phyloP scores from a whole-genome alignment of 2,888 invertebrate species.

The Dolichomitus sp. region DNA sequence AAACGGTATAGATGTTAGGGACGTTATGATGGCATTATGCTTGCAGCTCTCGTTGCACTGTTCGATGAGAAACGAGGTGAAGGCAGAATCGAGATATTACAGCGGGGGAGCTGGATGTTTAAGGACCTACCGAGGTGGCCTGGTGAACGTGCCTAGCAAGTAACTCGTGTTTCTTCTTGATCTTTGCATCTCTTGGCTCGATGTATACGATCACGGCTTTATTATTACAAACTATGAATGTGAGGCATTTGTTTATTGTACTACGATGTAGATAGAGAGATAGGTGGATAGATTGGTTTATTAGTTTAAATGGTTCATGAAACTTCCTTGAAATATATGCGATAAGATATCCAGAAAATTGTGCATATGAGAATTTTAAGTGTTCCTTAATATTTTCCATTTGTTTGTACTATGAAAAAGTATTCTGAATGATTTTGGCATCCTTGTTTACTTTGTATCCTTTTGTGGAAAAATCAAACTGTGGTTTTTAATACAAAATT shows the following conservation, averaged over 20 bases:
- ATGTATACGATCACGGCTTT: slow-evolving; percentile 38
- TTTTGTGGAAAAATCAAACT: too few relatives aligned
- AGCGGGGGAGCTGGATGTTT: not conserved
- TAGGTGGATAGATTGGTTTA: not conserved
- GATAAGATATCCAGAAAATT: too few relatives aligned
- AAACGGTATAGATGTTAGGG: slow-evolving; percentile 11
- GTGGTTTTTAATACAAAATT: too few relatives aligned
- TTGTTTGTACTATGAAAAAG: too few relatives aligned
- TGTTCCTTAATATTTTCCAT: too few relatives aligned
- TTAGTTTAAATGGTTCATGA: not conserved
- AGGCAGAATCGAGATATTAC: slow-evolving; percentile 45
- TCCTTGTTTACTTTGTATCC: too few relatives aligned
- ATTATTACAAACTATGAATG: slow-evolving; percentile 37
- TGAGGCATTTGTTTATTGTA: slow-evolving; percentile 23
- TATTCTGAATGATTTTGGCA: too few relatives aligned
- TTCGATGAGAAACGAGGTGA: slow-evolving; percentile 41
- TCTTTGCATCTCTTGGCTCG: slow-evolving; percentile 26
- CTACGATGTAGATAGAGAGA: not conserved
- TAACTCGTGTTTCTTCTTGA: slow-evolving; percentile 40
- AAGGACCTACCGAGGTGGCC: slow-evolving; percentile 36
- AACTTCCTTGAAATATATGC: not conserved
- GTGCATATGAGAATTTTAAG: too few relatives aligned
- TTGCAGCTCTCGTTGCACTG: slow-evolving; percentile 27
- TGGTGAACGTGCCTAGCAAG: slow-evolving; percentile 31
- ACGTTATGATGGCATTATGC: slow-evolving; percentile 48